A percentile compares a stretch with the other conserved stretches of the same genome.
Evolutionary conservation across 2,113 vertebrate genomes (phyloP).

Genomic region (Pygoscelis adeliae): DNA sequence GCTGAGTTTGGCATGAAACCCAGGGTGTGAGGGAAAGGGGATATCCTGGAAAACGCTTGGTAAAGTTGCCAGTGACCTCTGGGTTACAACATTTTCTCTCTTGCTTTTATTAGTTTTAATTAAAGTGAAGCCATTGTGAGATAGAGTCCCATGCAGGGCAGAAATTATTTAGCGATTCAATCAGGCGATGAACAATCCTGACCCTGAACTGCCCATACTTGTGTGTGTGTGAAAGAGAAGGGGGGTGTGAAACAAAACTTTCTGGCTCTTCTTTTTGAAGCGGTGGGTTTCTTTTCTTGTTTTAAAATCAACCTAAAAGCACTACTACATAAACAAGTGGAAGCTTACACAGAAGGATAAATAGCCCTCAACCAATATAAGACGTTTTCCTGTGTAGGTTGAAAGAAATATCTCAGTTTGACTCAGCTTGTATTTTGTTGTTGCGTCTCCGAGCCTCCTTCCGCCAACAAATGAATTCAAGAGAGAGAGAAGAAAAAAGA

Average conservation of each 20-base stretch:
- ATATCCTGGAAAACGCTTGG: background rate
- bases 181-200: background rate
- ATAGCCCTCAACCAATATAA: background rate
- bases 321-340: background rate
- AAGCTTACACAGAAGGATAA: background rate
- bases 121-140: background rate
- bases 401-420: conserved; percentile 3
- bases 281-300: background rate
- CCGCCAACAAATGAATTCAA: background rate
- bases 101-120: background rate
- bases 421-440: background rate
- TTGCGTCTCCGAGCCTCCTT: background rate
- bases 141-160: background rate
- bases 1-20: background rate
- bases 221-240: background rate
- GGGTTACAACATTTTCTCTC: background rate
- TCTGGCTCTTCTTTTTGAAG: background rate
- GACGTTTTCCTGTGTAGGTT: background rate
- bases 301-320: background rate
- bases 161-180: background rate
- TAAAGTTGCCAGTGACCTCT: background rate
- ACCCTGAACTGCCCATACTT: background rate
- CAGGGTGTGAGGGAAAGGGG: background rate
- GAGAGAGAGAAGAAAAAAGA: accelerated
- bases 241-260: background rate